Conservation (phyloP, 2,797 vertebrate genomes). For the Gadopsis marmoratus region DNA sequence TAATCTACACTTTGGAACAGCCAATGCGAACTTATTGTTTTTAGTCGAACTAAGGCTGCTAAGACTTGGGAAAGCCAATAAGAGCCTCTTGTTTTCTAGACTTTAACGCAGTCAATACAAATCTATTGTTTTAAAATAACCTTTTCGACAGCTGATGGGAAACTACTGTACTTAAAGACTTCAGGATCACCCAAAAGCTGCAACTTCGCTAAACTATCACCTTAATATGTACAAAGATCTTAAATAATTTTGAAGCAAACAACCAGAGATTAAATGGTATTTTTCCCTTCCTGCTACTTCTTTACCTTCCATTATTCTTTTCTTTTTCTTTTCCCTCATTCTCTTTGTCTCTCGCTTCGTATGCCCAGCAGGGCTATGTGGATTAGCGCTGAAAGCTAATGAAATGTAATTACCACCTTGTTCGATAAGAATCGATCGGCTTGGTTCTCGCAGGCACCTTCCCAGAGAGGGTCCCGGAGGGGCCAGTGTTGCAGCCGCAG, state of each 20-base stretch:
- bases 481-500: slow-evolving; percentile 19
- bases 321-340: slow-evolving; percentile 25
- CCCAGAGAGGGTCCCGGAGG: slow-evolving; percentile 61
- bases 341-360: slow-evolving; percentile 61
- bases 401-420: slow-evolving; percentile 90
- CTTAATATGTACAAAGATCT: slow-evolving; percentile 35
- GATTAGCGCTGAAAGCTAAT: slow-evolving; percentile 88
- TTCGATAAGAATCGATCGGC: slow-evolving; percentile 89
- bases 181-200: background rate
- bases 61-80: background rate
- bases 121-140: slow-evolving; percentile 10
- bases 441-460: slow-evolving; percentile 63
- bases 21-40: background rate
- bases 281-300: slow-evolving; percentile 28
- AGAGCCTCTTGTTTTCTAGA: background rate
- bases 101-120: slow-evolving; percentile 6
- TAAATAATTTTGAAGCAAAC: slow-evolving; percentile 19
- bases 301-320: slow-evolving; percentile 45
- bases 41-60: background rate
- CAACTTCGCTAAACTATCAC: background rate
- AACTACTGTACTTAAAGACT: background rate
- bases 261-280: slow-evolving; percentile 14
- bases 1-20: background rate
- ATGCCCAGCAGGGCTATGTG: slow-evolving; percentile 74
- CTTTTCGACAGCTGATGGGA: background rate